A percentile compares a stretch with the other conserved stretches of the same genome.
These are phyloP conservation scores for Nestor notabilis DNA, from an alignment of 2,113 vertebrate species.

Conservation along the genomic window DNA sequence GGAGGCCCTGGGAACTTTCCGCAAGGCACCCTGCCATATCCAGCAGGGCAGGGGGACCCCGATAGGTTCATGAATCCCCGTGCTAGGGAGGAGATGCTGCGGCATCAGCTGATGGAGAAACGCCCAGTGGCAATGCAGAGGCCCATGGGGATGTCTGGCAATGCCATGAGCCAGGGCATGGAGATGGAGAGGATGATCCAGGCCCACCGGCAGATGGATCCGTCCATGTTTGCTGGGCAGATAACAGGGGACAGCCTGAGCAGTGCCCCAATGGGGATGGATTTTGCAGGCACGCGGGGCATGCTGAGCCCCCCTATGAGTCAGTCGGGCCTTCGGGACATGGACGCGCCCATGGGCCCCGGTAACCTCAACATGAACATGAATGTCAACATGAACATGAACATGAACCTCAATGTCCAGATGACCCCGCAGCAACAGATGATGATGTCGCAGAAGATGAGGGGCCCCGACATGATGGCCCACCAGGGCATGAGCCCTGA, in stretches of 20 bases:
- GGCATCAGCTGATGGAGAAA: conserved; percentile 91
- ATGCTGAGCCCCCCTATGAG: conserved; percentile 87
- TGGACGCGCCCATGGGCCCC: conserved; percentile 83
- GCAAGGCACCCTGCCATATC: conserved; percentile 79
- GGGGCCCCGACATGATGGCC: conserved; percentile 77
- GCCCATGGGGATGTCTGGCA: conserved; percentile 71
- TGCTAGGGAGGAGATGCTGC: conserved; percentile 89
- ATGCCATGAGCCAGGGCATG: conserved; percentile 80
- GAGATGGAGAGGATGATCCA: conserved; percentile 89
- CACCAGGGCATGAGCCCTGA: conserved; percentile 83
- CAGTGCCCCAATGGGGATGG: conserved; percentile 78
- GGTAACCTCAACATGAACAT: conserved; percentile 86
- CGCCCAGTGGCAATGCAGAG: conserved; percentile 83
- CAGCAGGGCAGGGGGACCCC: conserved; percentile 82
- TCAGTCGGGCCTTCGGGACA: conserved; percentile 84
- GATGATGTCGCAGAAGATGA: conserved; percentile 89
- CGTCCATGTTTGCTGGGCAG: conserved; percentile 77
- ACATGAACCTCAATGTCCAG: conserved; percentile 88
- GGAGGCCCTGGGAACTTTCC: conserved; percentile 81
- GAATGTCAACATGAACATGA: conserved; percentile 87
- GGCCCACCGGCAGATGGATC: conserved; percentile 82
- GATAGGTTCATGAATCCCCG: conserved; percentile 86
- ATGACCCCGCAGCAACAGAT: conserved; percentile 88
- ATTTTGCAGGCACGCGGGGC: conserved; percentile 85
- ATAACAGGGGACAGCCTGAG: conserved; percentile 71